These are phyloP conservation scores for Triops cancriformis DNA, from an alignment of 1,140 invertebrate genomes.

Conservation along the genomic window DNA sequence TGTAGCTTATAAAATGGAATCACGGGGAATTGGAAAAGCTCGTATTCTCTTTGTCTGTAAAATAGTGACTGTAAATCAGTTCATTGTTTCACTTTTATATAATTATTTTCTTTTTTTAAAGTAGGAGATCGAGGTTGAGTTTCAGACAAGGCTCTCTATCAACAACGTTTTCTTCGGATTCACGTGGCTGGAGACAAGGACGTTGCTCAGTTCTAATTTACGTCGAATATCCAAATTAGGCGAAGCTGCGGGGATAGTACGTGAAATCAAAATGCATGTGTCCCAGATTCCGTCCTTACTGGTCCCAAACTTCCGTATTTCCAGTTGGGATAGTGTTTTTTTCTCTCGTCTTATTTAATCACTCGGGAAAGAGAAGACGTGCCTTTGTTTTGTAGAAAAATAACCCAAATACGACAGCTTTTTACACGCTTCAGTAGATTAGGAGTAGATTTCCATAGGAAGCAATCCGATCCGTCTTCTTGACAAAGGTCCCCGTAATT, in stretches of 20 bases:
- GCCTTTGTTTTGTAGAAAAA: not conserved
- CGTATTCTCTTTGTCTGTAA: not conserved
- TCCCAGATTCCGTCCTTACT: not conserved
- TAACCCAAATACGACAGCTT: not conserved
- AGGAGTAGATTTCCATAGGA: not conserved
- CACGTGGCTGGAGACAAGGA: not conserved
- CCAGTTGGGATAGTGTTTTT: not conserved
- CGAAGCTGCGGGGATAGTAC: not conserved
- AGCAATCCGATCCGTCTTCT: not conserved
- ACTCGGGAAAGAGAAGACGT: not conserved
- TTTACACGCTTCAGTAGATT: not conserved
- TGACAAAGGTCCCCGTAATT: not conserved
- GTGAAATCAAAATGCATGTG: conserved; percentile 10
- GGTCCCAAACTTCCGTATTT: not conserved
- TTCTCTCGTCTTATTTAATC: not conserved
- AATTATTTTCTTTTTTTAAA: not conserved
- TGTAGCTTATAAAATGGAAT: not conserved
- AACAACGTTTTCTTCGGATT: no score
- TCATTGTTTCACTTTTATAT: not conserved
- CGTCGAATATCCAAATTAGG: not conserved
- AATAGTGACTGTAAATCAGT: not conserved
- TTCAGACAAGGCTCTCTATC: no score
- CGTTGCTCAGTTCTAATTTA: not conserved
- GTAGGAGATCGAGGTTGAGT: not conserved
- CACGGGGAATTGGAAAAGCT: conserved; percentile 14